Conservation (phyloP, 1,140 invertebrate species). For the Hyles euphorbiae region DNA sequence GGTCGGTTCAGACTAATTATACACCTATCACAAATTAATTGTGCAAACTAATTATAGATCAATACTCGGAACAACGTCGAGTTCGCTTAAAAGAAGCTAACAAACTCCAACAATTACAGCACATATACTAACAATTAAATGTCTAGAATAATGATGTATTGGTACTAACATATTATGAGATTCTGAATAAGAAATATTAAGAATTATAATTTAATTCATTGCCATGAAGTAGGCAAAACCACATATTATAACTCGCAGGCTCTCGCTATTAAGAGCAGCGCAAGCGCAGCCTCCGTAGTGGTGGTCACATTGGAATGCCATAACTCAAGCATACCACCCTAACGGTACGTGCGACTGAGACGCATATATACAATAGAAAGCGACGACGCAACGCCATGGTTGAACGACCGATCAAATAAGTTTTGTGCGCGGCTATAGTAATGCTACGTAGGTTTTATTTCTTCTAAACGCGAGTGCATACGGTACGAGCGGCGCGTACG, state of each 20-base stretch:
- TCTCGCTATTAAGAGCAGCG: too few relatives aligned
- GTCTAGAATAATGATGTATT: too few relatives aligned
- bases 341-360: constrained; percentile 66
- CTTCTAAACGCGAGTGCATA: constrained; percentile 59
- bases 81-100: too few relatives aligned
- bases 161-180: too few relatives aligned
- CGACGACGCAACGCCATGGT: constrained; percentile 52
- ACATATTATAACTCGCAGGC: too few relatives aligned
- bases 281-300: constrained; percentile 17
- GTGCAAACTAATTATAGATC: too few relatives aligned
- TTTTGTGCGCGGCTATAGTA: constrained; percentile 66
- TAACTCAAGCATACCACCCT: constrained; percentile 69
- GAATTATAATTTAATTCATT: neutral
- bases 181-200: too few relatives aligned
- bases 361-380: constrained; percentile 35
- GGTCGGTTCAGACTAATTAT: too few relatives aligned
- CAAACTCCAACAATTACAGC: too few relatives aligned
- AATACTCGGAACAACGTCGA: too few relatives aligned
- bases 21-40: too few relatives aligned
- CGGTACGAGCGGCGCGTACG: constrained; percentile 13
- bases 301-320: constrained; percentile 68
- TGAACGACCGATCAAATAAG: constrained; percentile 75
- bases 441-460: constrained; percentile 68
- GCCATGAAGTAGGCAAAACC: constrained; percentile 1
- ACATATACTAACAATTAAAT: too few relatives aligned